Evolutionary conservation across 2,888 invertebrate genomes (phyloP).

Genomic region (Empis livida): DNA sequence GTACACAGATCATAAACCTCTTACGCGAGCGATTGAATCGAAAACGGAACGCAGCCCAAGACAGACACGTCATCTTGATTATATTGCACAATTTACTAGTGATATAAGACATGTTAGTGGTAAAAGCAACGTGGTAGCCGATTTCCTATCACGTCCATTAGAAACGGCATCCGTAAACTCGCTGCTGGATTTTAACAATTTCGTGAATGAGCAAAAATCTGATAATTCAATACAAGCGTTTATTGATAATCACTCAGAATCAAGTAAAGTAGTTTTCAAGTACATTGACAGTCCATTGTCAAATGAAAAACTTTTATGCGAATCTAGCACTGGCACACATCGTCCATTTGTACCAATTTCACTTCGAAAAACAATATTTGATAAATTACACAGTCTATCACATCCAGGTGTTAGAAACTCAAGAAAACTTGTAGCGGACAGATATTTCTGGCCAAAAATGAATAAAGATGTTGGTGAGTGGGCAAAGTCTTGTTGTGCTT

Average conservation of each 20-base stretch:
- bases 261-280: background rate
- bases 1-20: conserved; percentile 20
- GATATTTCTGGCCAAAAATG: conserved; percentile 3
- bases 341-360: conserved; percentile 1
- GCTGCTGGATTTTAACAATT: background rate
- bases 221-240: background rate
- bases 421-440: background rate
- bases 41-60: conserved; percentile 21
- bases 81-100: conserved; percentile 11
- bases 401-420: conserved; percentile 1
- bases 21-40: conserved; percentile 20
- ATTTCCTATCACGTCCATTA: conserved; percentile 1
- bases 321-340: background rate
- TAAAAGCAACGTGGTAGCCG: conserved; percentile 13
- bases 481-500: background rate
- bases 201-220: background rate
- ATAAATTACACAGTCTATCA: conserved; percentile 2
- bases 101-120: conserved; percentile 2
- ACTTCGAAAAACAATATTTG: conserved; percentile 1
- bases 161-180: background rate
- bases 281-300: background rate
- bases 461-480: conserved; percentile 1
- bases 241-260: background rate
- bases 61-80: conserved; percentile 23
- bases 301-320: background rate